These are phyloP conservation scores for Drosophila multiciliata DNA, from an alignment of 2,888 invertebrate genomes.

Conservation along the genomic window DNA sequence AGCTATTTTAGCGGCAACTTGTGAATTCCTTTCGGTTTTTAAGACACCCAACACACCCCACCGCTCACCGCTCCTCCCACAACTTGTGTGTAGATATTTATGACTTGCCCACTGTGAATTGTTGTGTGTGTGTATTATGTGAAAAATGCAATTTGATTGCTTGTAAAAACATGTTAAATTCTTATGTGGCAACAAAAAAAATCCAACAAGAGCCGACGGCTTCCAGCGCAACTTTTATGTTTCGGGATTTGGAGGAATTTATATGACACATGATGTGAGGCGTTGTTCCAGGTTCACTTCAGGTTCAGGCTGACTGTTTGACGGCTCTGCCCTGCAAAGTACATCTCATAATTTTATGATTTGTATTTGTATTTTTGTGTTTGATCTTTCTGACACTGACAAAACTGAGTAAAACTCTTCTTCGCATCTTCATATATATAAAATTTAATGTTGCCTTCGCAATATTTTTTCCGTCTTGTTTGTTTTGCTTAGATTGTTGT, in stretches of 20 bases:
- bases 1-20: conserved; percentile 68
- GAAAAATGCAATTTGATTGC: conserved; percentile 84
- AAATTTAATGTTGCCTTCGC: conserved; percentile 30
- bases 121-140: conserved; percentile 69
- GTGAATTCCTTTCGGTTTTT: conserved; percentile 53
- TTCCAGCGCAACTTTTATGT: conserved; percentile 58
- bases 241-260: conserved; percentile 65
- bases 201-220: conserved; percentile 27
- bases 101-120: conserved; percentile 38
- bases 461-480: conserved; percentile 18
- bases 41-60: neutral
- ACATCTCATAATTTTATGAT: conserved; percentile 53
- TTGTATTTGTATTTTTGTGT: conserved; percentile 38
- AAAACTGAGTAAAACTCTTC: conserved; percentile 34
- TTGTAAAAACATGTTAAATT: conserved; percentile 82
- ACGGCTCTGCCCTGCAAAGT: conserved; percentile 1
- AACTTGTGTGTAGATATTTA: conserved; percentile 32
- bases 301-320: conserved; percentile 1
- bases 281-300: conserved; percentile 45
- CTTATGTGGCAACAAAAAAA: conserved; percentile 62
- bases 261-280: conserved; percentile 61
- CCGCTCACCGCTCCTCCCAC: no score
- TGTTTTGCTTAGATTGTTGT: conserved; percentile 35
- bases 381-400: conserved; percentile 48
- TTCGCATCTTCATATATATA: conserved; percentile 15